Evolutionary conservation across 1,140 invertebrate species (phyloP).

Genomic region (Sitophilus oryzae): DNA sequence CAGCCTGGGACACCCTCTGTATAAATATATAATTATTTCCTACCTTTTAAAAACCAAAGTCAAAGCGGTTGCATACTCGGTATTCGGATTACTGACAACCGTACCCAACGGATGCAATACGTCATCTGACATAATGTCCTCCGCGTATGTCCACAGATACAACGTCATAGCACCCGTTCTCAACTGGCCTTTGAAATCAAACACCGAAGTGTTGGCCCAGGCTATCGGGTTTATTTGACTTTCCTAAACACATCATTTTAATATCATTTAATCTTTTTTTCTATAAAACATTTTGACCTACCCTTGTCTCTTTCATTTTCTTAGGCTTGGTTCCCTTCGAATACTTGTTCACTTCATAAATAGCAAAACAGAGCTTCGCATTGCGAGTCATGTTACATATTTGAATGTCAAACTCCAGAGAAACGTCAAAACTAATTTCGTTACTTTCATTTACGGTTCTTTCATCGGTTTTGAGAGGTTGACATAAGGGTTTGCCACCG

Average conservation of each 20-base stretch:
- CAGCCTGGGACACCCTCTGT: too few relatives aligned
- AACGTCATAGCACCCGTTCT: slow-evolving; percentile 79
- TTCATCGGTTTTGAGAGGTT: not conserved
- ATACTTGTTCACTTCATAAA: not conserved
- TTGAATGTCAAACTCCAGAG: not conserved
- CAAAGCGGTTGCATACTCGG: slow-evolving; percentile 70
- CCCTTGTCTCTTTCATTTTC: not conserved
- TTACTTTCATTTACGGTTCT: not conserved
- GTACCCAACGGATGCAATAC: slow-evolving; percentile 80
- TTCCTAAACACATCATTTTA: slow-evolving; percentile 46
- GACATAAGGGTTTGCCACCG: not conserved
- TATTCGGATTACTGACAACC: slow-evolving; percentile 79
- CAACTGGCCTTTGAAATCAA: slow-evolving; percentile 86
- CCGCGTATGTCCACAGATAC: slow-evolving; percentile 86
- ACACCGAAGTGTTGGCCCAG: slow-evolving; percentile 92
- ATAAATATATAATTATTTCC: not conserved
- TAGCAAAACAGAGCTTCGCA: not conserved
- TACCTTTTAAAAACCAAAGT: slow-evolving; percentile 76
- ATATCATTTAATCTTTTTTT: slow-evolving; percentile 13
- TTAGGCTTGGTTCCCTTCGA: not conserved
- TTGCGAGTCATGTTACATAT: not conserved
- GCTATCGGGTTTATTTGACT: slow-evolving; percentile 75
- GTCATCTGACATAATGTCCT: slow-evolving; percentile 72
- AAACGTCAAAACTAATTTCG: not conserved
- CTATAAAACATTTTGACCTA: too few relatives aligned